Evolutionary conservation across 2,888 invertebrate genomes (phyloP), one percentile per base, ranked within the genome.

Genomic region (Aspidapion aeneum): DNA sequence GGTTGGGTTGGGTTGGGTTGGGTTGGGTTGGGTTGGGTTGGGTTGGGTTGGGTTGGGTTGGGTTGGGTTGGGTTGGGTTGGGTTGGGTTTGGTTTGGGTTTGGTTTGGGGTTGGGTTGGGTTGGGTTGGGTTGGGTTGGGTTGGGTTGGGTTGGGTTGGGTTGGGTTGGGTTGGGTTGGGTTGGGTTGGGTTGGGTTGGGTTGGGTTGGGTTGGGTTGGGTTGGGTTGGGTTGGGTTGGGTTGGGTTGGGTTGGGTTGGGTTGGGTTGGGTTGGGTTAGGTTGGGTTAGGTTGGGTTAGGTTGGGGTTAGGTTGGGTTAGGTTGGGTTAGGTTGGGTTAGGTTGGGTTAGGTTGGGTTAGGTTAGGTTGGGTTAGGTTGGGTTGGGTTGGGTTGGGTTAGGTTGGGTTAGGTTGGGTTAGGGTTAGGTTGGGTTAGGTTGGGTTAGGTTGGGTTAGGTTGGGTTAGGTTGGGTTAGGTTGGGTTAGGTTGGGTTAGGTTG

Each of bases 11-110:
- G 64, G 62, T 54, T 63, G 18, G 63, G 63, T 54, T 58, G 22
- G 64, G 65, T 65, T 61, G 56, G 63, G 65, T 65, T 65, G 50
- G 65, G 65, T 65, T 64, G 55, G 65, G 63, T 65, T 64, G 55
- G 65, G 63, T 65, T 66, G 58, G 65, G 62, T 66, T 66, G 58
- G 66, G 60, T 66, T 64, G 61, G 62, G 63, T 65, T 65, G 60
- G 65, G 63, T 65, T 64, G 60, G 65, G 63, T 64, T 65, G 60
- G 65, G 63, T 65, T 65, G 60, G 63, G 54, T n/a, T n/a, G n/a
- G n/a, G n/a, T n/a, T n/a, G n/a, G n/a, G n/a, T n/a, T n/a, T n/a
- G n/a, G n/a, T n/a, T 56, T 65, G 54, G 54, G 49, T 48, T 48
- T 48, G 59, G 63, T 61, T 64, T 64, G 55, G 64, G 62, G 16